Evolutionary conservation across 2,888 invertebrate genomes (phyloP), one percentile per base, ranked within the genome.

Genomic region (Alloplasta piceator): DNA sequence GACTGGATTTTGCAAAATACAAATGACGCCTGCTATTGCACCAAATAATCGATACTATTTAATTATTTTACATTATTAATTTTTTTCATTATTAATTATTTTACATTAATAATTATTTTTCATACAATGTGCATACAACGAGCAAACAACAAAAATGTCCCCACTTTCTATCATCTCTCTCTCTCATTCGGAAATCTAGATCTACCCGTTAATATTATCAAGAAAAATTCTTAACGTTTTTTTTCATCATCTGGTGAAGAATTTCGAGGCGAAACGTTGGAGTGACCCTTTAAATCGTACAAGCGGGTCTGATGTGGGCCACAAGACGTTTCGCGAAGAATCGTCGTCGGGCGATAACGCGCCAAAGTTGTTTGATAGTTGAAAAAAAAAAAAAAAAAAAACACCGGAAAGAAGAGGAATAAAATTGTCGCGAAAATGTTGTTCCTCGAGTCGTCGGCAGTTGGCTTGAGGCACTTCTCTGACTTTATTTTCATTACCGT

Each of bases 1-100:
- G 89, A 92, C 26, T 95, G 95, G 95, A 94, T 95, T 80, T 91
- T 93, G 12, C 91, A 93, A 78, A 92, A 94, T 68, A 94, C 94
- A 7, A 92, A 91, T 77, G 93, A 94, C 84, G 94, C 94, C 12
- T 95, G 95, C 83, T 94, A 93, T 83, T 94, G 94, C 83, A 86
- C 89, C n/a, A 90, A 90, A 87, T 89, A 84, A 85, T 78, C 50
- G 78, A 43, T 3, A 9, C 4, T 1, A 4, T 36, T 77, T n/a
- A n/a, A 39, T 7, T 10, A 12, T 6, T 5, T n/a, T 41, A 39
- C n/a, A 14, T 50, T 39, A n/a, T 63, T n/a, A n/a, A n/a, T n/a
- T n/a, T n/a, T n/a, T n/a, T n/a, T n/a, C n/a, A n/a, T n/a, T n/a
- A n/a, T n/a, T n/a, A n/a, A n/a, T n/a, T n/a, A n/a, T n/a, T n/a